Evolutionary conservation across 2,888 invertebrate species (phyloP).

Genomic region (Maniola hyperantus): DNA sequence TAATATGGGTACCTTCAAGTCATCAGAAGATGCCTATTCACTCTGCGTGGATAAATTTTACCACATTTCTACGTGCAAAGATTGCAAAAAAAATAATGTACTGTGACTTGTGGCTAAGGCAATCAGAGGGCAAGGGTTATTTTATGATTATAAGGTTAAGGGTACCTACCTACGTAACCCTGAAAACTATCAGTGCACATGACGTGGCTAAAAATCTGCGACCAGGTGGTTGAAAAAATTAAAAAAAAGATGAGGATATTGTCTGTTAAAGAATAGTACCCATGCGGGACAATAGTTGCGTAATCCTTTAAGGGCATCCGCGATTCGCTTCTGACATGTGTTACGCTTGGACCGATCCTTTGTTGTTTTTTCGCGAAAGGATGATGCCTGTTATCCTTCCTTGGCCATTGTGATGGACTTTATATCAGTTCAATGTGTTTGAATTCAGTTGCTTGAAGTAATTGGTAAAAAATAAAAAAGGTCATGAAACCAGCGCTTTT

Average conservation of each 20-base stretch:
- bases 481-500: not conserved
- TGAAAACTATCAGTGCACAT: conserved; percentile 56
- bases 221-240: conserved; percentile 65
- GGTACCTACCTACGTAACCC: too few species aligned
- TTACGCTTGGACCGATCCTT: conserved; percentile 59
- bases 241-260: conserved; percentile 53
- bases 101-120: too few species aligned
- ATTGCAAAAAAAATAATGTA: too few species aligned
- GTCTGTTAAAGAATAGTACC: conserved; percentile 32
- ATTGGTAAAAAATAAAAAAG: conserved; percentile 26
- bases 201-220: conserved; percentile 62
- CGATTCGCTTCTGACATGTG: conserved; percentile 64
- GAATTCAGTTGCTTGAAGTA: conserved; percentile 13
- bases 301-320: conserved; percentile 56
- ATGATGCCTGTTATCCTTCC: conserved; percentile 38
- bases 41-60: too few species aligned
- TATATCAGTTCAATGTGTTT: conserved; percentile 28
- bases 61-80: too few species aligned
- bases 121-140: not conserved
- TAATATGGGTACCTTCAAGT: too few species aligned
- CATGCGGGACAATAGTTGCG: conserved; percentile 47
- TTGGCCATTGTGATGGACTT: conserved; percentile 36
- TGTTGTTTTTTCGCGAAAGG: conserved; percentile 51
- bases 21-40: too few species aligned
- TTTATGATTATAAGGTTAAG: not conserved